Evolutionary conservation across 2,888 invertebrate genomes (phyloP).

Genomic region (Stegana nigrithorax): DNA sequence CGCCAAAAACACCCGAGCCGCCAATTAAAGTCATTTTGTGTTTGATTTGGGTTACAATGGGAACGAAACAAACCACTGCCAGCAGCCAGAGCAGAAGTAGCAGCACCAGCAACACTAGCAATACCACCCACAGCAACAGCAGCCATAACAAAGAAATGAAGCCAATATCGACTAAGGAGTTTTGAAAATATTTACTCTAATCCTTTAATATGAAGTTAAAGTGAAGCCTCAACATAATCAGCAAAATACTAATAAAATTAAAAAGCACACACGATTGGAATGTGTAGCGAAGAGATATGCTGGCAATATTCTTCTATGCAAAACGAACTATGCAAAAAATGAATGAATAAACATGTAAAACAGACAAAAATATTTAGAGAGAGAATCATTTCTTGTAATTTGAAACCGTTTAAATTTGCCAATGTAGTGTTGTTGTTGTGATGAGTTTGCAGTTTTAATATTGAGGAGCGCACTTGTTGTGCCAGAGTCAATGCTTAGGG

Average conservation of each 20-base stretch:
- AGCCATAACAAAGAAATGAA: not conserved
- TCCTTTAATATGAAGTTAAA: too few relatives aligned
- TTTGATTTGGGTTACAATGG: constrained; percentile 2
- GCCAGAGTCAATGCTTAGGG: not conserved
- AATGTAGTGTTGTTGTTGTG: constrained; percentile 2
- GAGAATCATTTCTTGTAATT: too few relatives aligned
- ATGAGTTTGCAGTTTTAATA: not conserved
- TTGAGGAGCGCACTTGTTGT: not conserved
- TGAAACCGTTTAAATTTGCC: too few relatives aligned
- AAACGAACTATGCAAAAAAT: too few relatives aligned
- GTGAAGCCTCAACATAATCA: not conserved
- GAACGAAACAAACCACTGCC: not conserved
- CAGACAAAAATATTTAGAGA: too few relatives aligned
- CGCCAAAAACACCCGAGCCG: constrained; percentile 8
- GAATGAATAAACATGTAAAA: too few relatives aligned
- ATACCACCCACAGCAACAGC: not conserved
- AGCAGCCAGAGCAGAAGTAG: not conserved
- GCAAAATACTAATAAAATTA: too few relatives aligned
- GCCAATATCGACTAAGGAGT: too few relatives aligned
- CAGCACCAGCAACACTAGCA: not conserved
- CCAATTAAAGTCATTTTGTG: constrained; percentile 16
- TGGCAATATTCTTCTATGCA: too few relatives aligned
- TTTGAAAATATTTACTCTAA: too few relatives aligned
- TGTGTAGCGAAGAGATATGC: too few relatives aligned
- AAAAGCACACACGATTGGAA: too few relatives aligned